A percentile compares a stretch with the other conserved stretches of the same genome.
phyloP scores from a whole-genome alignment of 2,113 vertebrate species.

The Mola mola region DNA sequence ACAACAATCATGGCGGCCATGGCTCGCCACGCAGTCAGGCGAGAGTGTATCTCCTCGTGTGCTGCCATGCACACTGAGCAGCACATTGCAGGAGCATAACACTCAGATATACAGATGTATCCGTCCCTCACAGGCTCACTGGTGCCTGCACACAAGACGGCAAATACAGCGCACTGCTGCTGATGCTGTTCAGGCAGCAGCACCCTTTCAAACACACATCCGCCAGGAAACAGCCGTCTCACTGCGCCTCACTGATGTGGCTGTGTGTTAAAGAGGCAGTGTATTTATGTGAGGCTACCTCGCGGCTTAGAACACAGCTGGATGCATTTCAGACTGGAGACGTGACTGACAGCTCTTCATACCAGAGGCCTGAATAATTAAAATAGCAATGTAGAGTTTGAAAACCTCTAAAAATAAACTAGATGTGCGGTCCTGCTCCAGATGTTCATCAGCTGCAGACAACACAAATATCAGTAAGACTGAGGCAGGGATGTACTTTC shows the following conservation, averaged over 20 bases:
- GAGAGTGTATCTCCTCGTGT: constrained; percentile 46
- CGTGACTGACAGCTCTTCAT: too few species aligned
- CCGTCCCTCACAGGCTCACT: constrained; percentile 65
- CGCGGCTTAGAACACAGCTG: background rate
- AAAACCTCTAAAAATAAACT: too few species aligned
- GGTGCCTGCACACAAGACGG: constrained; percentile 47
- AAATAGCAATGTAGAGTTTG: too few species aligned
- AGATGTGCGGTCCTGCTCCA: too few species aligned
- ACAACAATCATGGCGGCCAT: constrained; percentile 60
- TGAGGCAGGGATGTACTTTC: too few species aligned
- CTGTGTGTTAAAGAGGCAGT: constrained; percentile 1
- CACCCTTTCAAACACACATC: constrained; percentile 54
- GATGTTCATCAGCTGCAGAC: too few species aligned
- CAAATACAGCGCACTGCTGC: constrained; percentile 27
- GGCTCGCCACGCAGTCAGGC: constrained; percentile 56
- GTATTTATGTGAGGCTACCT: constrained; percentile 10
- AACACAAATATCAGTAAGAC: too few species aligned
- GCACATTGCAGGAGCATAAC: constrained; percentile 38
- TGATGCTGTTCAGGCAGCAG: constrained; percentile 20
- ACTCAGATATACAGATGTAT: constrained; percentile 66
- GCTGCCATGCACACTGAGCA: constrained; percentile 50
- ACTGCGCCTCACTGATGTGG: constrained; percentile 19
- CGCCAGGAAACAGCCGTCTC: constrained; percentile 27
- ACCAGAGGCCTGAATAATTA: too few species aligned
- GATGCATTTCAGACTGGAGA: constrained; percentile 7